These are phyloP conservation scores for Pyrrhura leucotis DNA, from an alignment of 2,797 vertebrate species.

Conservation along the genomic window DNA sequence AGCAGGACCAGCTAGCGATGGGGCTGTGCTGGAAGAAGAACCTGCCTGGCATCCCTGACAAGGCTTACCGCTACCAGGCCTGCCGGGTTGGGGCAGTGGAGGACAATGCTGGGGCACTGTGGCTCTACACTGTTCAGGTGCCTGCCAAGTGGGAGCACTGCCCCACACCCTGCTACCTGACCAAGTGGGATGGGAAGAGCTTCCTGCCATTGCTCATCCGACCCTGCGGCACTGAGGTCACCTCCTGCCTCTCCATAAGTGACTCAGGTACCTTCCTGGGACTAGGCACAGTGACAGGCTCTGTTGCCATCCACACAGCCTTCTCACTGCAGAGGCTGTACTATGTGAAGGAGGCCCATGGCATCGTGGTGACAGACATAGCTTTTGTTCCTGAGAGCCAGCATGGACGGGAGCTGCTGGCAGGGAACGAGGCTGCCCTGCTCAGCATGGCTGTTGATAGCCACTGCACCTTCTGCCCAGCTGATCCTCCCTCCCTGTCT, in stretches of 20 bases:
- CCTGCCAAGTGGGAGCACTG: conserved; percentile 90
- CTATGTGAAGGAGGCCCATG: conserved; percentile 90
- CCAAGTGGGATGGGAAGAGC: conserved; percentile 91
- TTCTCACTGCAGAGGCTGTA: conserved; percentile 94
- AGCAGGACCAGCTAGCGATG: conserved; percentile 85
- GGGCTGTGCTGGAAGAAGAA: conserved; percentile 89
- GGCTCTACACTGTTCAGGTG: conserved; percentile 94
- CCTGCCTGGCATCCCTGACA: conserved; percentile 82
- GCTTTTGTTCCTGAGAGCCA: conserved; percentile 86
- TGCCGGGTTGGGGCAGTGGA: conserved; percentile 90
- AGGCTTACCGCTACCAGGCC: conserved; percentile 88
- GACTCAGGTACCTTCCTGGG: conserved; percentile 93
- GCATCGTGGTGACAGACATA: conserved; percentile 93
- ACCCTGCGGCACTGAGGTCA: conserved; percentile 89
- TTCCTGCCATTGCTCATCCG: conserved; percentile 89
- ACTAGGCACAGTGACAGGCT: conserved; percentile 92
- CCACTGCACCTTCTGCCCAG: conserved; percentile 86
- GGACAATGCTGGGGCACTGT: conserved; percentile 82
- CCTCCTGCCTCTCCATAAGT: conserved; percentile 89
- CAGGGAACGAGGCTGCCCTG: conserved; percentile 86
- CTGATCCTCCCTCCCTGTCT: conserved; percentile 84
- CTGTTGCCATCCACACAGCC: conserved; percentile 91
- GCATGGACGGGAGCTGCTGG: conserved; percentile 79
- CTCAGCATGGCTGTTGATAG: conserved; percentile 94
- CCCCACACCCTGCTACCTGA: conserved; percentile 90